These are phyloP conservation scores for Drosophila merina DNA, from an alignment of 2,888 invertebrate species.

Conservation along the genomic window DNA sequence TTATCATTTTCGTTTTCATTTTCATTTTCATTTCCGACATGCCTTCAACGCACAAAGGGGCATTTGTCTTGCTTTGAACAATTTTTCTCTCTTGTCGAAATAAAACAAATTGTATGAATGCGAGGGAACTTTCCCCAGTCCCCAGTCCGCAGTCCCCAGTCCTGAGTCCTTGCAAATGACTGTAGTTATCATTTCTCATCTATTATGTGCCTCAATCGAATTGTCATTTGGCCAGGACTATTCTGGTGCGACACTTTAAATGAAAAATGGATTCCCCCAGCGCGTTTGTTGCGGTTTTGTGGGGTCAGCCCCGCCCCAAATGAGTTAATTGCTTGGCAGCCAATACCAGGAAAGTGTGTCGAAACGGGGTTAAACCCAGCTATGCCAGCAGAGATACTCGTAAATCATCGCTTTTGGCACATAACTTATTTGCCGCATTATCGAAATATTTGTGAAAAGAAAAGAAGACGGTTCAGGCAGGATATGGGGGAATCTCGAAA, in stretches of 20 bases:
- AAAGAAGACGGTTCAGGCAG: constrained; percentile 21
- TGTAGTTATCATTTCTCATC: constrained; percentile 60
- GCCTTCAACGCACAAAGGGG: constrained; percentile 50
- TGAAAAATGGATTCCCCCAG: constrained; percentile 31
- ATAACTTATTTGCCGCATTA: constrained; percentile 55
- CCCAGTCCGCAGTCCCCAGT: constrained; percentile 1
- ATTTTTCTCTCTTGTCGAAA: constrained; percentile 56
- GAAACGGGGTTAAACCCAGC: too few species aligned
- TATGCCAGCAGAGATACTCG: not conserved
- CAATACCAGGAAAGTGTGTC: not conserved
- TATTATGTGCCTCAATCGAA: constrained; percentile 65
- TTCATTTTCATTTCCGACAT: constrained; percentile 57
- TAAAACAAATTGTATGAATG: constrained; percentile 70
- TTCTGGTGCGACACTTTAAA: constrained; percentile 39
- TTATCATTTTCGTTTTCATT: constrained; percentile 66
- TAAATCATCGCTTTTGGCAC: constrained; percentile 5
- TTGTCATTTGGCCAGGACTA: constrained; percentile 51
- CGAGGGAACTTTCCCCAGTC: constrained; percentile 36
- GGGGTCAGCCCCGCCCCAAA: constrained; percentile 3
- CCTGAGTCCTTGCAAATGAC: constrained; percentile 60
- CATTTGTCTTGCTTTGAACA: constrained; percentile 68
- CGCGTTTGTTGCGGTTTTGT: constrained; percentile 20
- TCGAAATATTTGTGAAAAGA: constrained; percentile 27
- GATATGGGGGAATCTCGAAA: constrained; percentile 26
- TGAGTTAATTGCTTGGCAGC: constrained; percentile 34